Evolutionary conservation across 2,113 vertebrate species (phyloP).

Genomic region (Rhinolophus sinicus): DNA sequence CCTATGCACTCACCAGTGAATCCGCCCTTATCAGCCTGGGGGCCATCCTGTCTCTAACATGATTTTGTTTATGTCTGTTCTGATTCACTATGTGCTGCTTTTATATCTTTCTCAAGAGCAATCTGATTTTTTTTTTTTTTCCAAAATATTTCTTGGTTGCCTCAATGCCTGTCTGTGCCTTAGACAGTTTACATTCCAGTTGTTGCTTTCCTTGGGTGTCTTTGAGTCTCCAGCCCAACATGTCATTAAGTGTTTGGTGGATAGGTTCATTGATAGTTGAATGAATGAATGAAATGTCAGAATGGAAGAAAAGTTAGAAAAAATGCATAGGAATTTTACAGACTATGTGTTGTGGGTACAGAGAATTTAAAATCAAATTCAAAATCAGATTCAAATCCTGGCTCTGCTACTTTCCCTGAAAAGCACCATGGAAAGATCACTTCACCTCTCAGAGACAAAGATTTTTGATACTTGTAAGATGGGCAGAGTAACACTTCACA

Average conservation of each 20-base stretch:
- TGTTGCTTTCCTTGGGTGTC: neutral
- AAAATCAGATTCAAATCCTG: neutral
- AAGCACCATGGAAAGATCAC: neutral
- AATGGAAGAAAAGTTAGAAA: neutral
- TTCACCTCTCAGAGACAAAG: neutral
- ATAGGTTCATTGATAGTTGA: neutral
- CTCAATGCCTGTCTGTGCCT: neutral
- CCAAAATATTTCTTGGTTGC: conserved; percentile 10
- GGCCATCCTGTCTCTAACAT: neutral
- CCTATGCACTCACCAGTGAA: conserved; percentile 44
- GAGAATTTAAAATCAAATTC: neutral
- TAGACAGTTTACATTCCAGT: neutral
- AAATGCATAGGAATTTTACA: neutral
- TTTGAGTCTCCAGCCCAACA: neutral
- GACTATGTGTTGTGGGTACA: neutral
- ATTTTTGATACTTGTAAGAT: neutral
- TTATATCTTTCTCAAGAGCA: neutral
- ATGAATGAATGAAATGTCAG: neutral
- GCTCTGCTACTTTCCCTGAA: neutral
- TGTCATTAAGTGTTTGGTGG: neutral
- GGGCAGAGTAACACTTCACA: neutral
- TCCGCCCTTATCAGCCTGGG: conserved; percentile 7
- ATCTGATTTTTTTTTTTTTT: neutral
- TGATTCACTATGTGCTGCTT: conserved; percentile 9
- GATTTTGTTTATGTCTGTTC: conserved; percentile 32